Conservation (phyloP, 2,113 vertebrate genomes). For the Pampusana beccarii region DNA sequence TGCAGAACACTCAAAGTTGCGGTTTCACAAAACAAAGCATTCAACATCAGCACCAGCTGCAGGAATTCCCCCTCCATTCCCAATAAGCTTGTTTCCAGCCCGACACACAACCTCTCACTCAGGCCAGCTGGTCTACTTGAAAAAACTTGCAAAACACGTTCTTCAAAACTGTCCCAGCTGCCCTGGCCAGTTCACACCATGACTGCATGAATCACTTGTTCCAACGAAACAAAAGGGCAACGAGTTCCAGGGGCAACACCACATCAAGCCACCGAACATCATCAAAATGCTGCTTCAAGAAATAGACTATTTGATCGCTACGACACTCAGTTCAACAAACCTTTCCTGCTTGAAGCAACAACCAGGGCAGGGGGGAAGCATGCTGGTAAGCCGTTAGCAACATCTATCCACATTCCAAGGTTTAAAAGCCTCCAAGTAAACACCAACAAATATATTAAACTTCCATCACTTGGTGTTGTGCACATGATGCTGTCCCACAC, state of each 20-base stretch:
- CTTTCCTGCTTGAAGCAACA: background rate
- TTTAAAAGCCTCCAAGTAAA: background rate
- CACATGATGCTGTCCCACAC: background rate
- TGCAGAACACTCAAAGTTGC: background rate
- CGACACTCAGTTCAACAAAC: background rate
- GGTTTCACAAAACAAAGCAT: background rate
- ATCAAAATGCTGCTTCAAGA: background rate
- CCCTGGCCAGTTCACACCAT: background rate
- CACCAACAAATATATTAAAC: background rate
- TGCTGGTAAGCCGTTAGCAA: background rate
- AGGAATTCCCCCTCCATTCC: background rate
- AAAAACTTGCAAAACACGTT: background rate
- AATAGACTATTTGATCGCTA: background rate
- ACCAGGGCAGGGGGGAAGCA: rapidly evolving
- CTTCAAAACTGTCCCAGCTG: background rate
- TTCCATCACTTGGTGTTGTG: background rate
- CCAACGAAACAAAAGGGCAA: background rate
- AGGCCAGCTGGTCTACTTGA: background rate
- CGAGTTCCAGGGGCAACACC: background rate
- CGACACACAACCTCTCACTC: background rate
- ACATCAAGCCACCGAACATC: background rate
- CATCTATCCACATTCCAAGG: background rate
- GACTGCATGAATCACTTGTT: background rate
- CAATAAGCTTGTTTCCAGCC: background rate
- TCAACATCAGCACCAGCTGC: background rate